Base-by-base conservation (phyloP, 2,113 vertebrate genomes). In the Podiceps cristatus region DNA sequence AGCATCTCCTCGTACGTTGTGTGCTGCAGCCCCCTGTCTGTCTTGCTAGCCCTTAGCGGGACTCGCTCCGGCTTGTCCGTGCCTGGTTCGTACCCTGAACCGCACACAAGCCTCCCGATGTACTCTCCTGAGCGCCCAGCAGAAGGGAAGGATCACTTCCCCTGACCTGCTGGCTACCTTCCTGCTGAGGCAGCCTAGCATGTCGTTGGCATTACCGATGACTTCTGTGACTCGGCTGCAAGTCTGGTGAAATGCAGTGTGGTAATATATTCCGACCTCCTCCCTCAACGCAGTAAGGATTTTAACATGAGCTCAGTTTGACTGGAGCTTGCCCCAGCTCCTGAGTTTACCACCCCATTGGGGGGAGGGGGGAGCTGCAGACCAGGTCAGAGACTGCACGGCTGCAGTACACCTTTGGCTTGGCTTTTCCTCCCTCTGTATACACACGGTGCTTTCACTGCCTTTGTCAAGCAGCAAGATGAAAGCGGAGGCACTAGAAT, bases 1-100 rank as follows among this genome's bases (percentile, higher is more conserved):
- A 33, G 12, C 18, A 27, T 69, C 13, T 50, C 44, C 18, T 49
- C 2, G 0, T 11, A 2, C 0, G 20, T 17, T 2, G 0, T 9
- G 20, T 27, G 53, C 66, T 33, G 24, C 7, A 59, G 29, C 4
- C 19, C 29, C 37, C 19, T 5, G 0, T 3, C 17, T 5, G 10
- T 1, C 27, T 45, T 18, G 25, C 25, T 1, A 33, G 16, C 44
- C 49, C 40, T 37, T 37, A 37, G 37, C 9, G 37, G 37, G 37
- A 37, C 37, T 37, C 37, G 37, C 37, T 37, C 37, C 15, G 13
- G 1, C 4, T 13, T 69, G 35, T 18, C 79, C n/a, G 7, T 2
- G 31, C 19, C 69, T 24, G 7, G 5, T 42, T 5, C 9, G 27
- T 11, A 29, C 16, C 27, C 13, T 27, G 4, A 19, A 27, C 9